Conservation (phyloP, 35 echinoderm and acorn worm genomes). For the Apostichopus californicus region DNA sequence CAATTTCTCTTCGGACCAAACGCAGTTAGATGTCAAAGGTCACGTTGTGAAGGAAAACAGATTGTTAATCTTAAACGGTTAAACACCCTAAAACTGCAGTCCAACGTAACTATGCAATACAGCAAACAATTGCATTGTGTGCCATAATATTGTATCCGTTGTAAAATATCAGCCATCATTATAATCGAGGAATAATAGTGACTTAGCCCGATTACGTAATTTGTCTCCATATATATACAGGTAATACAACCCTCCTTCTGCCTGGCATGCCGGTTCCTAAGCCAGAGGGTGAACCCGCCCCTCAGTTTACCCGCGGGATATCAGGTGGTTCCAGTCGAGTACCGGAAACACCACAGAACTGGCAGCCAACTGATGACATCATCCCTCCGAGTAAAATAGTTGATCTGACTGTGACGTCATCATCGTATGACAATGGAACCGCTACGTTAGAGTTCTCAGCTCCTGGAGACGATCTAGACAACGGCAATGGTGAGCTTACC, state of each 20-base stretch:
- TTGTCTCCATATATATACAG: not conserved
- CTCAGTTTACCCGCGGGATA: slow-evolving; percentile 27
- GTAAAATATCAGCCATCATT: too few species aligned
- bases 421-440: slow-evolving; percentile 25
- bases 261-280: slow-evolving; percentile 22
- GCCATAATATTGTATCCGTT: too few species aligned
- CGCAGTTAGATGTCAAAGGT: too few species aligned
- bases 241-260: slow-evolving; percentile 9
- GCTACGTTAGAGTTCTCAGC: not conserved
- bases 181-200: too few species aligned
- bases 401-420: not conserved
- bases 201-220: too few species aligned
- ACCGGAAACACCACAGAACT: not conserved
- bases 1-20: too few species aligned
- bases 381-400: not conserved
- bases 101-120: too few species aligned
- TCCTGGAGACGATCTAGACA: slow-evolving; percentile 36
- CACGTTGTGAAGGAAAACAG: too few species aligned
- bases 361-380: slow-evolving; percentile 15
- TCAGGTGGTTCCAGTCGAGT: slow-evolving; percentile 31
- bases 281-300: not conserved
- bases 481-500: not conserved
- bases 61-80: too few species aligned
- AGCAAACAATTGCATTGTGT: too few species aligned
- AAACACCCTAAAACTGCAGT: too few species aligned